A percentile compares a stretch with the other conserved stretches of the same genome.
These are phyloP conservation scores for Hipposideros armiger DNA, from an alignment of 2,113 vertebrate species.

Conservation along the genomic window DNA sequence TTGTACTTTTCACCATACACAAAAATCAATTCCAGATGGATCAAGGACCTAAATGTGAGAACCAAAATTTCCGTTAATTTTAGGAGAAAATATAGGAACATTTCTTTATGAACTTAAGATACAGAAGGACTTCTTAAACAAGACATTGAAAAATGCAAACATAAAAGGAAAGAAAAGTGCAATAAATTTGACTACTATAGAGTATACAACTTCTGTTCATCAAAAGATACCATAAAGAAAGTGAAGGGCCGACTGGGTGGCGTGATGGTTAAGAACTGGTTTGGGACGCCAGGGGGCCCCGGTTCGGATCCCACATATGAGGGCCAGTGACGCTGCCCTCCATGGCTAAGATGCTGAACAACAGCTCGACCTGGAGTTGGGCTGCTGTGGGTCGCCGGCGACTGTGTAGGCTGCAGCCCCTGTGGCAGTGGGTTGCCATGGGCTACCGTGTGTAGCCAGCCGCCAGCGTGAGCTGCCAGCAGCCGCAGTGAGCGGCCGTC, in stretches of 20 bases:
- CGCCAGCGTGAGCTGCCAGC: too few relatives aligned
- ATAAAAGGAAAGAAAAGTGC: neutral
- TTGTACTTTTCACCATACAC: neutral
- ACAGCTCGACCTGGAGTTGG: too few relatives aligned
- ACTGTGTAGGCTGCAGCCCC: too few relatives aligned
- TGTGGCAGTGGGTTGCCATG: too few relatives aligned
- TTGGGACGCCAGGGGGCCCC: too few relatives aligned
- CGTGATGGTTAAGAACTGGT: too few relatives aligned
- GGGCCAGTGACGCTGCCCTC: too few relatives aligned
- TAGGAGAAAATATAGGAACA: neutral
- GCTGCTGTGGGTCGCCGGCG: too few relatives aligned
- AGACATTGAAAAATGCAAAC: neutral
- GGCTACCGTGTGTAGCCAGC: too few relatives aligned
- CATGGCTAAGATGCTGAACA: too few relatives aligned
- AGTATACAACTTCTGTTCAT: neutral
- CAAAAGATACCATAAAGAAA: neutral
- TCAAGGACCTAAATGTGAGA: neutral
- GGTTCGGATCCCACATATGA: too few relatives aligned
- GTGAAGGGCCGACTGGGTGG: neutral
- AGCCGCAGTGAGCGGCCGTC: too few relatives aligned
- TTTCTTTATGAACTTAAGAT: slow-evolving; percentile 46
- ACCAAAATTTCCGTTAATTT: neutral
- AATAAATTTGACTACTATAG: neutral
- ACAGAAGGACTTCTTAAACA: neutral
- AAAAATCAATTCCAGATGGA: neutral